A percentile compares a stretch with the other conserved stretches of the same genome.
phyloP scores from a whole-genome alignment of 2,797 vertebrate genomes.

The Darevskia nairensis region DNA sequence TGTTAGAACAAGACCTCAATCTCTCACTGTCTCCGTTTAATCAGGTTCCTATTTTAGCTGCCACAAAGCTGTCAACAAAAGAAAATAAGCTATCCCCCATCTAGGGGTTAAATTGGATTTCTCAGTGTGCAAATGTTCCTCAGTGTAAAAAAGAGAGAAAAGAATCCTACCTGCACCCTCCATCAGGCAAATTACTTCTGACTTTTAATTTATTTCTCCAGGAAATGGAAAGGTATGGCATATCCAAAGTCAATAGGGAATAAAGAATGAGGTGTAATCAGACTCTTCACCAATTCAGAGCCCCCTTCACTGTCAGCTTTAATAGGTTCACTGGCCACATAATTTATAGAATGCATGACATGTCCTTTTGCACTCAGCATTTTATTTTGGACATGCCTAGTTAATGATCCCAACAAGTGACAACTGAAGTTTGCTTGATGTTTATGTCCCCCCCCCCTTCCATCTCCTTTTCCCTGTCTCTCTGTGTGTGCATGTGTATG shows the following conservation, averaged over 20 bases:
- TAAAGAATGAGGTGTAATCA: conserved; percentile 92
- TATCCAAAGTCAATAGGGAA: conserved; percentile 96
- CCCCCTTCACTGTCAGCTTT: conserved; percentile 92
- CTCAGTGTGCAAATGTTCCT: conserved; percentile 71
- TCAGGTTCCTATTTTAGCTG: conserved; percentile 94
- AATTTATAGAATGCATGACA: conserved; percentile 88
- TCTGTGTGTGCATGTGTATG: not conserved
- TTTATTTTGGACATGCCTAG: conserved; percentile 81
- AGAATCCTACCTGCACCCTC: conserved; percentile 91
- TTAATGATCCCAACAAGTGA: conserved; percentile 87
- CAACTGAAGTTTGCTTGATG: conserved; percentile 82
- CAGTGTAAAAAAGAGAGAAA: conserved; percentile 7
- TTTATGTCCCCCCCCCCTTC: not conserved
- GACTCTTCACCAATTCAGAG: conserved; percentile 87
- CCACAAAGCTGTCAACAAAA: conserved; percentile 96
- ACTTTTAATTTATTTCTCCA: conserved; percentile 99
- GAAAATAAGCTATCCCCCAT: conserved; percentile 93
- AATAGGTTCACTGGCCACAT: conserved; percentile 93
- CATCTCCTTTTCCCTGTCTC: not conserved
- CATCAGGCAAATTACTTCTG: conserved; percentile 99
- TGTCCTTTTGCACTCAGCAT: conserved; percentile 78
- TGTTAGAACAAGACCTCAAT: conserved; percentile 99
- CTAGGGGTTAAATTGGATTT: conserved; percentile 97
- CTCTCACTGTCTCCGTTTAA: conserved; percentile 98
- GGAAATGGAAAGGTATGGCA: conserved; percentile 98